Conservation (phyloP, 2,888 invertebrate genomes). For the Julus scanicus region DNA sequence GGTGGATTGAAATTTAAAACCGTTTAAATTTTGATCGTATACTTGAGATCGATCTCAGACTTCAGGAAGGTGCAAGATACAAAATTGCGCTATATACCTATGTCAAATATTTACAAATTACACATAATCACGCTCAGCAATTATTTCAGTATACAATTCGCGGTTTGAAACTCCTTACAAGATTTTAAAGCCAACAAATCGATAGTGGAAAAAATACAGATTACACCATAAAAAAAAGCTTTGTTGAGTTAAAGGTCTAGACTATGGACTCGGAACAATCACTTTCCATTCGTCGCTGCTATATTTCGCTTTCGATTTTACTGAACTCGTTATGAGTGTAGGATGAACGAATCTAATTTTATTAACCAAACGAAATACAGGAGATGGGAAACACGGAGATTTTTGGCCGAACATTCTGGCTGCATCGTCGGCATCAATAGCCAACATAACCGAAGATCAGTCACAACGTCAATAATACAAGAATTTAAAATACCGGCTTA, state of each 20-base stretch:
- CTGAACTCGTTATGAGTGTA: neutral
- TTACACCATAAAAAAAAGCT: neutral
- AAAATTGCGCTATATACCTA: neutral
- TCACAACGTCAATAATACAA: neutral
- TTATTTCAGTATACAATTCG: neutral
- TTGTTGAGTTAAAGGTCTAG: neutral
- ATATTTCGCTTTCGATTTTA: neutral
- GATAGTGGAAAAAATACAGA: neutral
- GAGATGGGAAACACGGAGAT: neutral
- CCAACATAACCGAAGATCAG: neutral
- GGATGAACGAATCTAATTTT: neutral
- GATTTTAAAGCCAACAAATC: neutral
- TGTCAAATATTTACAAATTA: neutral
- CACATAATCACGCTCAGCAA: neutral
- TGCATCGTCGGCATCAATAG: neutral
- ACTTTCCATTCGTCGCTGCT: neutral
- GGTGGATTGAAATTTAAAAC: too few species aligned
- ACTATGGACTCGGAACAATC: neutral
- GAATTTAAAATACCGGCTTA: neutral
- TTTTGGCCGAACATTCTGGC: neutral
- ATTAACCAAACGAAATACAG: neutral
- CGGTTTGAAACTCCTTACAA: neutral
- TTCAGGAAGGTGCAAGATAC: neutral
- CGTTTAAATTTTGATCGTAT: too few species aligned
- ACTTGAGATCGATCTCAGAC: slow-evolving; percentile 13